phyloP scores from a whole-genome alignment of 64 coral and sea anemone genomes.

The Dendronephthya gigantea region DNA sequence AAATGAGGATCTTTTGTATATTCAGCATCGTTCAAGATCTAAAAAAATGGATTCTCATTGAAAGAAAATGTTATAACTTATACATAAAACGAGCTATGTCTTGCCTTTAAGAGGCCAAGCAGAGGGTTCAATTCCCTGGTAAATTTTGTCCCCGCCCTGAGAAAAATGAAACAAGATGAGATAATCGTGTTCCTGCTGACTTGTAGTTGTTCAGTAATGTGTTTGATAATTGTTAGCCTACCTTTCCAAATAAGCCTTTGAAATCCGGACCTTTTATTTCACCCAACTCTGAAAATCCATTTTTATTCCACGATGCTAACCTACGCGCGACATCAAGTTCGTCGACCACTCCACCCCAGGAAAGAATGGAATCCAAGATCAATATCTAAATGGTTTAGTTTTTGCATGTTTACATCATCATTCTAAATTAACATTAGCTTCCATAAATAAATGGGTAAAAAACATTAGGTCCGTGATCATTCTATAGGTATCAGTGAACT shows the following conservation, averaged over 20 bases:
- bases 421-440: background rate
- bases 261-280: constrained; percentile 59
- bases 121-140: too few species aligned
- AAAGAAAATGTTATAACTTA: background rate
- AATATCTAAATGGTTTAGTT: constrained; percentile 37
- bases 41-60: background rate
- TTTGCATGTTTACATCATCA: background rate
- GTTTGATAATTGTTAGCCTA: background rate
- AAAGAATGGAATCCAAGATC: constrained; percentile 63
- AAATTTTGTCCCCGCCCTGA: too few species aligned
- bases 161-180: too few species aligned
- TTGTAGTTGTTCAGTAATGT: background rate
- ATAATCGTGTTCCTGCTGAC: too few species aligned
- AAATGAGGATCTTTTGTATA: constrained; percentile 11
- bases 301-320: constrained; percentile 64
- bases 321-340: constrained; percentile 91
- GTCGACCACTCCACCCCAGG: constrained; percentile 93
- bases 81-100: too few species aligned
- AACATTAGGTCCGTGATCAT: background rate
- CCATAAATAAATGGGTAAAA: background rate
- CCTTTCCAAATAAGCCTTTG: constrained; percentile 77
- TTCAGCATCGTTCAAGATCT: background rate
- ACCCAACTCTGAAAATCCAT: constrained; percentile 80
- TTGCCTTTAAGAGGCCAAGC: too few species aligned
- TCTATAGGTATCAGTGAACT: too few species aligned